Evolutionary conservation across 2,113 vertebrate genomes (phyloP).

Genomic region (Xiphias gladius): DNA sequence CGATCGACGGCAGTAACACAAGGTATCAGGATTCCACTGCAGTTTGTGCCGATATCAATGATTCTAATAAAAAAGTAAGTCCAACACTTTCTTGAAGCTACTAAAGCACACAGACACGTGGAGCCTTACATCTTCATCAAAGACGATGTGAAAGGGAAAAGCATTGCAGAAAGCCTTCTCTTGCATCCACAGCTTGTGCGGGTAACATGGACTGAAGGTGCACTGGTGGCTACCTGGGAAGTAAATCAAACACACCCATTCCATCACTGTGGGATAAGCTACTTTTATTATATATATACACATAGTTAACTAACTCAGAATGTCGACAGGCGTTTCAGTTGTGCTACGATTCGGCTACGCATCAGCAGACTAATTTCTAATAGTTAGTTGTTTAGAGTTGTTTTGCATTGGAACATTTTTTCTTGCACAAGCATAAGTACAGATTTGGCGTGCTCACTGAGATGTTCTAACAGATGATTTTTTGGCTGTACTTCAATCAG

Average conservation of each 20-base stretch:
- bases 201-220: slow-evolving; percentile 80
- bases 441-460: no score
- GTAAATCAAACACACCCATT: slow-evolving; percentile 19
- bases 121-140: slow-evolving; percentile 82
- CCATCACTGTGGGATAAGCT: not conserved
- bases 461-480: no score
- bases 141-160: slow-evolving; percentile 86
- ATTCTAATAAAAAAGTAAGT: not conserved
- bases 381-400: no score
- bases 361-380: not conserved
- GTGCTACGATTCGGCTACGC: no score
- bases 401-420: no score
- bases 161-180: slow-evolving; percentile 82
- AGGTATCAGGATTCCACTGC: no score
- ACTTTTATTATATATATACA: no score
- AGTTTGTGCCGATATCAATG: no score
- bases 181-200: slow-evolving; percentile 83
- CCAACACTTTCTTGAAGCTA: not conserved
- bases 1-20: not conserved
- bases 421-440: no score
- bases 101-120: not conserved
- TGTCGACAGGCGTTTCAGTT: not conserved
- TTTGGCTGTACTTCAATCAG: no score
- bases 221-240: slow-evolving; percentile 64
- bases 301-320: not conserved